Percentiles rank a stretch among this genome's conserved stretches.
Evolutionary conservation across 2,113 vertebrate species (phyloP).

Genomic region (Eulemur macaco): DNA sequence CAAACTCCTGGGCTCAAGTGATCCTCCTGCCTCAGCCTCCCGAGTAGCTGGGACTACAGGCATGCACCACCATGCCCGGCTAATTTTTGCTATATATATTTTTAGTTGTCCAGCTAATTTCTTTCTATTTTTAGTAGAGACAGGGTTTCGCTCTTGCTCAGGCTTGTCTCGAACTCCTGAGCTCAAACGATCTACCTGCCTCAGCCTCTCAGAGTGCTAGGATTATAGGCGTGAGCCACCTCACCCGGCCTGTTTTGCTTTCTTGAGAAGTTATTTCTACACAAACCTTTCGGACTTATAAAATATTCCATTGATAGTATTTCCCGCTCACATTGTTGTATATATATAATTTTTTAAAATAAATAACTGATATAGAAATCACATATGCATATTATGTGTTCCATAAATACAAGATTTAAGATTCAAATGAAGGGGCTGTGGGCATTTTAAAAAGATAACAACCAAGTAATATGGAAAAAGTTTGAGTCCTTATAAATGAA

Average conservation of each 20-base stretch:
- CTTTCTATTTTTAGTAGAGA: too few species aligned
- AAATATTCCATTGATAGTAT: background rate
- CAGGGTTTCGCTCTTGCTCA: too few species aligned
- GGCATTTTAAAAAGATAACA: background rate
- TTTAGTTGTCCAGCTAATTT: too few species aligned
- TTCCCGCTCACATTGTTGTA: background rate
- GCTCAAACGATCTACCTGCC: too few species aligned
- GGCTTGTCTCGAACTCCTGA: too few species aligned
- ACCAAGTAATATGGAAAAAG: background rate
- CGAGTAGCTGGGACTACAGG: too few species aligned
- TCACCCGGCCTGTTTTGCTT: background rate
- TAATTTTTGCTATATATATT: too few species aligned
- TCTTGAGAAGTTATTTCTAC: constrained; percentile 21
- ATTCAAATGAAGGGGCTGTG: constrained; percentile 6
- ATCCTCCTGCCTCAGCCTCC: too few species aligned
- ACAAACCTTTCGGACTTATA: background rate
- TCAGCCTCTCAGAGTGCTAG: too few species aligned
- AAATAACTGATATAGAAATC: background rate
- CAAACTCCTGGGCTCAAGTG: too few species aligned
- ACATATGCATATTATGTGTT: background rate
- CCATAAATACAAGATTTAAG: background rate
- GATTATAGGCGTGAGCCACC: too few species aligned
- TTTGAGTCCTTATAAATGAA: constrained; percentile 18
- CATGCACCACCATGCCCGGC: too few species aligned
- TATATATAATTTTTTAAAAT: background rate